Base-by-base conservation (phyloP, 1,140 invertebrate species). In the Drosophila obscura region DNA sequence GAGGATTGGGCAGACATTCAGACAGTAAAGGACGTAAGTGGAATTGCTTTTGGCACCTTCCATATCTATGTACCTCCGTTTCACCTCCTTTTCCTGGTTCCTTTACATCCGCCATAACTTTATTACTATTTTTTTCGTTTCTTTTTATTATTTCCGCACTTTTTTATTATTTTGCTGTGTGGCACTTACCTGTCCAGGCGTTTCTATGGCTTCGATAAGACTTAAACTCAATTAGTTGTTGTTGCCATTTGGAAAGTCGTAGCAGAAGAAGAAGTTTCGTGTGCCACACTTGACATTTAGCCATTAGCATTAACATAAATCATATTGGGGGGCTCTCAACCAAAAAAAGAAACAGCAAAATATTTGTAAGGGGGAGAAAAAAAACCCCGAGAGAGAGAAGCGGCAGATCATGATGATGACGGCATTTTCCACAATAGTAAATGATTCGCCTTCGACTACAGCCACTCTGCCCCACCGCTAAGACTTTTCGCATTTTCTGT, bases 261-360 rank as follows among this genome's bases (percentile, higher is more conserved):
- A 57, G n/a, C 31, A 57, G 45, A 44, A 57, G 52, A 64, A 60
- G 46, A 80, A 60, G 69, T 73, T 85, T 50, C 81, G 45, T 68
- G 64, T 51, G 57, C 61, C 39, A 87, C 82, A 84, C 77, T 84
- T 84, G 82, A 84, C 81, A 84, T 84, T 84, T 84, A 50, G 61
- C 60, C 77, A 84, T 84, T 77, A 85, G 73, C 81, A 85, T 84
- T 84, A 77, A 74, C 81, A 87, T 84, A 87, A 84, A 84, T 84
- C 81, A 84, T 77, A 87, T 77, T 87, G 82, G 22, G 22, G 22
- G 22, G 72, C 62, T 63, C 31, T 62, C 3, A 4, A 6, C 31
- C 64, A 62, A 75, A 79, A 83, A 81, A 82, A 81, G 61, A 84
- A 73, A 68, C 79, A 46, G 63, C 68, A 64, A 49, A 19, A 39